A percentile compares a stretch with the other conserved stretches of the same genome.
These are phyloP conservation scores for Caiman crocodilus DNA, from an alignment of 2,797 vertebrate species.

Conservation along the genomic window DNA sequence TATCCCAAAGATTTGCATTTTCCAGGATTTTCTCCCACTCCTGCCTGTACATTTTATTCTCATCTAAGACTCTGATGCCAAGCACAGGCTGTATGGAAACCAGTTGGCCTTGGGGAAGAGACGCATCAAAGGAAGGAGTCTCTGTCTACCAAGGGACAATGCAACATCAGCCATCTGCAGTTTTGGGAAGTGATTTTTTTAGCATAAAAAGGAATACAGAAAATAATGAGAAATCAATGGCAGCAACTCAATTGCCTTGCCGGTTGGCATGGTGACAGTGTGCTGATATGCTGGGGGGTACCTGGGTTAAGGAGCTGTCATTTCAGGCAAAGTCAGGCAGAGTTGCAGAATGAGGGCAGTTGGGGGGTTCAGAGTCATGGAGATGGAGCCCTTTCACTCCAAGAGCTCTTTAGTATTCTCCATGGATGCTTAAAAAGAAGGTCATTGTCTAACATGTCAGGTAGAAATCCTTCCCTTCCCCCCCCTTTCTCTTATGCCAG, in stretches of 20 bases:
- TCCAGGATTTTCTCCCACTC: background rate
- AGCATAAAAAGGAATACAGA: background rate
- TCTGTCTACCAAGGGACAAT: background rate
- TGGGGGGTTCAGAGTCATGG: background rate
- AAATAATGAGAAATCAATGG: background rate
- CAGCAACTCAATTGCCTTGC: background rate
- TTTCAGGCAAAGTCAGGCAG: background rate
- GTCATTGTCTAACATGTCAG: conserved; percentile 45
- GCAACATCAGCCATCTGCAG: background rate
- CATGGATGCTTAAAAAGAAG: background rate
- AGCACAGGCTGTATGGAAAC: background rate
- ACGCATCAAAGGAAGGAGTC: accelerated
- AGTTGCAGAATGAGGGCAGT: background rate
- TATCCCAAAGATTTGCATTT: background rate
- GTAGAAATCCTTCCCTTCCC: background rate
- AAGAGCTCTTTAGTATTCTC: conserved; percentile 46
- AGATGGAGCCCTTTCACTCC: background rate
- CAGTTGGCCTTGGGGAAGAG: background rate
- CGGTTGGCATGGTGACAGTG: background rate
- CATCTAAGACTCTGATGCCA: accelerated
- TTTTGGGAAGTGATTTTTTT: background rate
- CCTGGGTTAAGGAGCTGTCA: background rate
- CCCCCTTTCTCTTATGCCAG: accelerated
- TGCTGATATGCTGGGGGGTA: background rate
- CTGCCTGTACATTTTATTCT: background rate